Conservation (phyloP, 2,113 vertebrate genomes). For the Panthera leo region DNA sequence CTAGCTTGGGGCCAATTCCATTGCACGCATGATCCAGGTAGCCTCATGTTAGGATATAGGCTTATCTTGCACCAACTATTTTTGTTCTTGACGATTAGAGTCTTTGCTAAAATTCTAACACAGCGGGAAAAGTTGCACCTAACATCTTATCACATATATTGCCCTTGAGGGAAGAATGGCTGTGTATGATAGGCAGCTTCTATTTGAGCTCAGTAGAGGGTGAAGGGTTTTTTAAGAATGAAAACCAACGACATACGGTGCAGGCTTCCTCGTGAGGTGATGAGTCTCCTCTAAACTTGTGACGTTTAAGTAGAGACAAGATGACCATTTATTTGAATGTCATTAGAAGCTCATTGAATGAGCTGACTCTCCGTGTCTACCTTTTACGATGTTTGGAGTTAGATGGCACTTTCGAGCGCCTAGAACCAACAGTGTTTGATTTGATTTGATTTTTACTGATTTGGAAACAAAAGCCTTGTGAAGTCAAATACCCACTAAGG, state of each 20-base stretch:
- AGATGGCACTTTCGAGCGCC: not conserved
- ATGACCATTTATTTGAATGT: not conserved
- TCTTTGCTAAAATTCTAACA: not conserved
- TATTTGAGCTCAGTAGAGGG: not conserved
- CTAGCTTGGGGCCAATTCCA: not conserved
- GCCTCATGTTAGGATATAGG: not conserved
- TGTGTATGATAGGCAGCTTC: not conserved
- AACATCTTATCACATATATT: not conserved
- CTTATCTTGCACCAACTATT: not conserved
- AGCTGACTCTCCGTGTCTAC: not conserved
- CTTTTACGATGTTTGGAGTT: not conserved
- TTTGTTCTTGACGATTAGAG: not conserved
- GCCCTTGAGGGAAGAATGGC: not conserved
- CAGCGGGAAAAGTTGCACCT: not conserved
- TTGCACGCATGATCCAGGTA: not conserved
- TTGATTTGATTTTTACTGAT: not conserved
- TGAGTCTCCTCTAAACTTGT: not conserved
- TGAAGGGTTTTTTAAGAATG: not conserved
- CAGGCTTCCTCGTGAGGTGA: not conserved
- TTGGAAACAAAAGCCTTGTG: not conserved
- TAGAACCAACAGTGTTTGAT: not conserved
- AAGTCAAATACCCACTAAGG: not conserved
- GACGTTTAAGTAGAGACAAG: not conserved
- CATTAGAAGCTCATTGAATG: not conserved
- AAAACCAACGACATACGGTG: not conserved